Evolutionary conservation across 2,113 vertebrate species (phyloP).

Genomic region (Vulpes ferrilata): DNA sequence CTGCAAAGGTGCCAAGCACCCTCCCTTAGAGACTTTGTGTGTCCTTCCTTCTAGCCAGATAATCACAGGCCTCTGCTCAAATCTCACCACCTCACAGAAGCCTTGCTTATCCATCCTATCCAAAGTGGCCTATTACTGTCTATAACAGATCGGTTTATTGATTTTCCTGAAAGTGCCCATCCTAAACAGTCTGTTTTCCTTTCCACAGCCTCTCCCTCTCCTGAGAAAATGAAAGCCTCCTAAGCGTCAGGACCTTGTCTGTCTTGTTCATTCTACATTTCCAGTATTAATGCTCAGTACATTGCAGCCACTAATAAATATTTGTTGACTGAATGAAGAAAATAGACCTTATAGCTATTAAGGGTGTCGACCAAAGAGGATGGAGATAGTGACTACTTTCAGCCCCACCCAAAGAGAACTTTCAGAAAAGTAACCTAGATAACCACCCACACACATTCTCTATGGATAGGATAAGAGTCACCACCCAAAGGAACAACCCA

Average conservation of each 20-base stretch:
- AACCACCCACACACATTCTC: constrained; percentile 58
- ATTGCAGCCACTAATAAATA: constrained; percentile 3
- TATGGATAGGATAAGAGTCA: background rate
- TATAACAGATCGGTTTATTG: background rate
- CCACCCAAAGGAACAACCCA: background rate
- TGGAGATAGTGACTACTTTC: constrained; percentile 48
- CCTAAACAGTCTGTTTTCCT: background rate
- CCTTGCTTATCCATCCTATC: background rate
- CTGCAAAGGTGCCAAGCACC: background rate
- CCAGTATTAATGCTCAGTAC: background rate
- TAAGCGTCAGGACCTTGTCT: background rate
- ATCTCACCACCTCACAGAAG: background rate
- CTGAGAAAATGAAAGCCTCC: background rate
- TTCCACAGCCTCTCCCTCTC: background rate
- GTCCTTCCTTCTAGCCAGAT: background rate
- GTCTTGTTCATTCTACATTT: constrained; percentile 18
- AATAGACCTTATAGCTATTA: background rate
- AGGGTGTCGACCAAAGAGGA: constrained; percentile 49
- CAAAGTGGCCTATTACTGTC: background rate
- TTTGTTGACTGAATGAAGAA: constrained; percentile 60
- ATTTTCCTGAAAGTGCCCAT: background rate
- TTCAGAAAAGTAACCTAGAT: background rate
- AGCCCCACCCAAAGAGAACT: constrained; percentile 7
- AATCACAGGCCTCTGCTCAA: background rate
- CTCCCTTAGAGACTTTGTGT: background rate